These are phyloP conservation scores for Zonitis immaculata DNA, from an alignment of 2,888 invertebrate genomes.

Conservation along the genomic window DNA sequence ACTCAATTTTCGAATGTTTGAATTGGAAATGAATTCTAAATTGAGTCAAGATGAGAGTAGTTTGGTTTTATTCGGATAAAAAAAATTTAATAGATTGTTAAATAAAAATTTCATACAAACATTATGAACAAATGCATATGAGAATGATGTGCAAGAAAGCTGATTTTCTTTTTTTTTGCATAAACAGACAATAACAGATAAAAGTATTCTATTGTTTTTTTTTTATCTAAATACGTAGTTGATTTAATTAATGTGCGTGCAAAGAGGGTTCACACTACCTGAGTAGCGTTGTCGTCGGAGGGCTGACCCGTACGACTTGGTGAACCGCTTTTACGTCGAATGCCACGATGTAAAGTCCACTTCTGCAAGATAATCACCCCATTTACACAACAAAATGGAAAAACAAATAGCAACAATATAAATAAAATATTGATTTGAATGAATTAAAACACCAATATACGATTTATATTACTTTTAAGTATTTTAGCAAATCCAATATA, in stretches of 20 bases:
- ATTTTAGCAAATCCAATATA: not conserved
- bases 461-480: not conserved
- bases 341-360: conserved; percentile 77
- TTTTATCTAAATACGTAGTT: not conserved
- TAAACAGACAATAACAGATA: too few species aligned
- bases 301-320: conserved; percentile 53
- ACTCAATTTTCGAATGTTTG: not conserved
- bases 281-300: conserved; percentile 51
- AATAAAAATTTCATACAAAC: not conserved
- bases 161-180: too few species aligned
- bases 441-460: not conserved
- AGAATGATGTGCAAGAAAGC: not conserved
- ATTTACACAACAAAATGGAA: not conserved
- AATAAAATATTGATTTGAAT: not conserved
- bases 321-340: conserved; percentile 65
- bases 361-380: conserved; percentile 55
- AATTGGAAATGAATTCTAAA: not conserved
- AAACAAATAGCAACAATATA: not conserved
- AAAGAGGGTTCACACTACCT: conserved; percentile 48
- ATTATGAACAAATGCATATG: not conserved
- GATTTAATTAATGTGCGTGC: conserved; percentile 18
- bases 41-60: not conserved
- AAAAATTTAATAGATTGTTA: not conserved
- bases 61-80: not conserved
- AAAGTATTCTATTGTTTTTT: too few species aligned